Evolutionary conservation across 64 coral and sea anemone species (phyloP).

Genomic region (Platygyra sinensis): DNA sequence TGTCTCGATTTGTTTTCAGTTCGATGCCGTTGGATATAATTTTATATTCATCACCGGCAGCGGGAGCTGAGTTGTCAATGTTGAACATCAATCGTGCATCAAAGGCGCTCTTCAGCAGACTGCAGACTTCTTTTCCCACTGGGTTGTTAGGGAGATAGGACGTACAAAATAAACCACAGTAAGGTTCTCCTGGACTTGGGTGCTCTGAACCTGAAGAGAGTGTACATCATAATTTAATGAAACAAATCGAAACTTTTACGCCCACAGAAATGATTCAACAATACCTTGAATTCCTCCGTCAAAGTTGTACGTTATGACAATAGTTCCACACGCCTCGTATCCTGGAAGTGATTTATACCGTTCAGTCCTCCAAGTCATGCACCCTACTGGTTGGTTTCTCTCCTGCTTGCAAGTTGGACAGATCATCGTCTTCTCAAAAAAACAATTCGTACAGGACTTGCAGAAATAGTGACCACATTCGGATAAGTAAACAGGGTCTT

Average conservation of each 20-base stretch:
- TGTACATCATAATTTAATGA: not conserved
- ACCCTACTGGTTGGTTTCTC: not conserved
- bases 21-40: slow-evolving; percentile 3
- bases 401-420: not conserved
- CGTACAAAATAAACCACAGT: not conserved
- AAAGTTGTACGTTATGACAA: not conserved
- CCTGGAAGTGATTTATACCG: not conserved
- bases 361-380: not conserved
- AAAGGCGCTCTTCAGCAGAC: not conserved
- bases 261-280: not conserved
- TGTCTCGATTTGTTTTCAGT: not conserved
- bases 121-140: not conserved
- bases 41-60: not conserved
- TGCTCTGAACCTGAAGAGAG: not conserved
- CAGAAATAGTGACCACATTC: slow-evolving; percentile 1
- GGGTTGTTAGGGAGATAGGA: not conserved
- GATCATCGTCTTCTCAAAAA: not conserved
- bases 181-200: slow-evolving; percentile 12
- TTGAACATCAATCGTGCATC: not conserved
- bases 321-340: not conserved
- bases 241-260: not conserved
- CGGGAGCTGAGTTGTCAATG: not conserved
- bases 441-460: not conserved
- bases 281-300: slow-evolving; percentile 12
- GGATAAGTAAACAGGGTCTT: not conserved